These are phyloP conservation scores for Tetramorium bicarinatum DNA, from an alignment of 2,888 invertebrate species.

Conservation along the genomic window DNA sequence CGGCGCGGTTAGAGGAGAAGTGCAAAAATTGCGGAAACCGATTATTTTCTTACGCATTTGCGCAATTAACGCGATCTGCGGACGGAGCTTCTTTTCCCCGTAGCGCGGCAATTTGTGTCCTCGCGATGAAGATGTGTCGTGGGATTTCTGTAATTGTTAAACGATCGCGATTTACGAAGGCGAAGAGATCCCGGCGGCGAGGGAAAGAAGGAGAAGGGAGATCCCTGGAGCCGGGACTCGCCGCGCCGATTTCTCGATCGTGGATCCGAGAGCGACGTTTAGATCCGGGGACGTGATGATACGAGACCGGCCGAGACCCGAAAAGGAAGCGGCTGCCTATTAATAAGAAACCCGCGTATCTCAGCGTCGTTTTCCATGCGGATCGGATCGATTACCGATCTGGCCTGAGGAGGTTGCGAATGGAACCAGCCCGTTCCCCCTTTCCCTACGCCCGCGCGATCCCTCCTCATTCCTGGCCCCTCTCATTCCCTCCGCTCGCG, in stretches of 20 bases:
- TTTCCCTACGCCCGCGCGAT: constrained; percentile 53
- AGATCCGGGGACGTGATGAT: constrained; percentile 28
- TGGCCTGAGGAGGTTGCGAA: constrained; percentile 64
- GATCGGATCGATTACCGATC: constrained; percentile 83
- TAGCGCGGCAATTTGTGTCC: not conserved
- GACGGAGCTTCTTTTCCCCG: not conserved
- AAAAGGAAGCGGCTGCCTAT: constrained; percentile 80
- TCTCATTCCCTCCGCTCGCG: constrained; percentile 57
- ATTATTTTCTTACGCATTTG: constrained; percentile 21
- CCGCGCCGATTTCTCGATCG: not conserved
- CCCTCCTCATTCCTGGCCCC: constrained; percentile 18
- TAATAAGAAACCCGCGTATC: constrained; percentile 83
- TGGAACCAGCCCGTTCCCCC: constrained; percentile 39
- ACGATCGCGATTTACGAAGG: constrained; percentile 9
- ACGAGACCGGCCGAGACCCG: constrained; percentile 47
- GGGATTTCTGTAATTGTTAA: constrained; percentile 15
- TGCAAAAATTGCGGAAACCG: constrained; percentile 35
- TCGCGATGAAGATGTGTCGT: not conserved
- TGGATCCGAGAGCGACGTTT: constrained; percentile 35
- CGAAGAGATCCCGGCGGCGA: not conserved
- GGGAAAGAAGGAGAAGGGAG: not conserved
- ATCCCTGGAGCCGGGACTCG: no score
- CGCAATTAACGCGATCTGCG: not conserved
- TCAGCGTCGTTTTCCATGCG: constrained; percentile 80
- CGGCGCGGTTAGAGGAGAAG: constrained; percentile 18